A percentile compares a stretch with the other conserved stretches of the same genome.
phyloP scores from a whole-genome alignment of 2,797 vertebrate genomes.

The Argya squamiceps region DNA sequence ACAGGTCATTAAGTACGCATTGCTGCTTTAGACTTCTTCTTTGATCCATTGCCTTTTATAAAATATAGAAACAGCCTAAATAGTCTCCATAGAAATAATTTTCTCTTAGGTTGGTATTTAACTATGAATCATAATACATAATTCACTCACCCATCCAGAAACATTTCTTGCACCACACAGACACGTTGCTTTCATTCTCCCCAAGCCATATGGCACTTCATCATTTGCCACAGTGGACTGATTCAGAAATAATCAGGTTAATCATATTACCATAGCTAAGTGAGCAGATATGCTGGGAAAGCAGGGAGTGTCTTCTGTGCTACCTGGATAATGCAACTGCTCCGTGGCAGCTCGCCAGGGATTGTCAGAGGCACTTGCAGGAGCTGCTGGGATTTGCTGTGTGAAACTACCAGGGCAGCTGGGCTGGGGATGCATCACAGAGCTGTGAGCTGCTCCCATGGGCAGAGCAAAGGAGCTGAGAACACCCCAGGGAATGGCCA shows the following conservation, averaged over 20 bases:
- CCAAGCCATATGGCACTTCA: constrained; percentile 32
- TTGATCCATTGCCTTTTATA: constrained; percentile 53
- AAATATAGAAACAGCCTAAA: constrained; percentile 46
- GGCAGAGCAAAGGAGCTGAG: constrained; percentile 23
- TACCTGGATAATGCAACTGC: neutral
- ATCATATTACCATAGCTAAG: constrained; percentile 16
- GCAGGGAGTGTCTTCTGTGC: neutral
- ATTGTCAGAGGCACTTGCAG: neutral
- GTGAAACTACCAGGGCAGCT: neutral
- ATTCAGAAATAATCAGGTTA: constrained; percentile 61
- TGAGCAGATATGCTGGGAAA: neutral
- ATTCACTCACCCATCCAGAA: constrained; percentile 35
- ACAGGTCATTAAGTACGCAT: constrained; percentile 58
- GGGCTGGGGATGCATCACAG: neutral
- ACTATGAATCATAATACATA: constrained; percentile 27
- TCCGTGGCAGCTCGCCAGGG: neutral
- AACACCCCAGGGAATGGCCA: constrained; percentile 10
- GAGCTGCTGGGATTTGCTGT: neutral
- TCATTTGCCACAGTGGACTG: constrained; percentile 14
- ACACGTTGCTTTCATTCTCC: constrained; percentile 7
- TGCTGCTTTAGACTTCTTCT: constrained; percentile 37
- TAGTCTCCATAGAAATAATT: constrained; percentile 36
- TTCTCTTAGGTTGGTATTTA: constrained; percentile 56
- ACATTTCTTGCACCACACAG: neutral
- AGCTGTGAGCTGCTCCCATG: constrained; percentile 15